Conservation (phyloP, 30 jellyfish, hydroid and myxozoan species). For the Turritopsis dohrnii region DNA sequence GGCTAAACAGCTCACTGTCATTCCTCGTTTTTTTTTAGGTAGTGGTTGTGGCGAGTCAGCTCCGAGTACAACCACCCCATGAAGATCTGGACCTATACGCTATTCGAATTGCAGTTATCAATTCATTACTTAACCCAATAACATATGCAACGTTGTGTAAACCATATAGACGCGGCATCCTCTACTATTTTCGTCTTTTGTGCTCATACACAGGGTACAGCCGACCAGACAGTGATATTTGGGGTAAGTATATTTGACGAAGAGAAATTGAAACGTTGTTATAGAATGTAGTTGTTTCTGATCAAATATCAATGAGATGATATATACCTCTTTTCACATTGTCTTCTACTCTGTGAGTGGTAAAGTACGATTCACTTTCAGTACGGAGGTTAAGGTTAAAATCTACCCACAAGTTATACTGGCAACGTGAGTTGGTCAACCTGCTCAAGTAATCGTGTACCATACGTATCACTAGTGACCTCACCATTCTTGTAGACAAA, state of each 20-base stretch:
- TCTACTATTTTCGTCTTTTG: constrained; percentile 46
- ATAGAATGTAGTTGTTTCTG: background rate
- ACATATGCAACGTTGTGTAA: constrained; percentile 91
- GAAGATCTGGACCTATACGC: constrained; percentile 75
- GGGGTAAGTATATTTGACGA: constrained; percentile 76
- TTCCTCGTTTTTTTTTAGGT: constrained; percentile 24
- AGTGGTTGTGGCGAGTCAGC: constrained; percentile 48
- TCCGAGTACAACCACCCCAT: constrained; percentile 36
- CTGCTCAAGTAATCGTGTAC: too few relatives aligned
- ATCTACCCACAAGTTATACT: too few relatives aligned
- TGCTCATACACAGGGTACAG: constrained; percentile 70
- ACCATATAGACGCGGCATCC: constrained; percentile 78
- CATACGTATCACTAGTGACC: too few relatives aligned
- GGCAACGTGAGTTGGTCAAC: too few relatives aligned
- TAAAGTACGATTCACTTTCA: too few relatives aligned
- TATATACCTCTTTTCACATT: too few relatives aligned
- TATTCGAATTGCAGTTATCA: constrained; percentile 79
- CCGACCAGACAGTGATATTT: constrained; percentile 68
- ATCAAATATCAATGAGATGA: too few relatives aligned
- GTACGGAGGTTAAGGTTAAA: too few relatives aligned
- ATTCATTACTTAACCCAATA: constrained; percentile 72
- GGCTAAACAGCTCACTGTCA: too few relatives aligned
- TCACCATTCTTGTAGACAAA: too few relatives aligned
- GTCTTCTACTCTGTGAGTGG: too few relatives aligned
- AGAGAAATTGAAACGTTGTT: too few relatives aligned